Evolutionary conservation across 2,113 vertebrate genomes (phyloP).

Genomic region (Paracanthobrama guichenoti): DNA sequence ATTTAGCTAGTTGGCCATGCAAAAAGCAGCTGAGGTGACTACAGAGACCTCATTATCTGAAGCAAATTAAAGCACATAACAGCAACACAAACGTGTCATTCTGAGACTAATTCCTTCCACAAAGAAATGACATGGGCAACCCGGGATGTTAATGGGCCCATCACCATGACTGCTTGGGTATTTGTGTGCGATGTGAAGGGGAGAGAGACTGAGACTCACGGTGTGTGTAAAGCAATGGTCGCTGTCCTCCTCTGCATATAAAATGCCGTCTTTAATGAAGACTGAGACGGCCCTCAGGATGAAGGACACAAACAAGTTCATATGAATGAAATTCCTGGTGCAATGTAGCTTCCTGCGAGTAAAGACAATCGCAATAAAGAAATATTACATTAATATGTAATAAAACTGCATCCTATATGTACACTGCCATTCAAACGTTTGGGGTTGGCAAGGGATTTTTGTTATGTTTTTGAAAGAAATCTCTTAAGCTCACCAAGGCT

Average conservation of each 20-base stretch:
- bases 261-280: constrained; percentile 95
- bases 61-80: constrained; percentile 28
- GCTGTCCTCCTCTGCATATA: constrained; percentile 90
- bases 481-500: neutral
- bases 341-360: constrained; percentile 92
- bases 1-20: constrained; percentile 12
- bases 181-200: constrained; percentile 8
- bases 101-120: constrained; percentile 35
- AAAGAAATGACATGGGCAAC: constrained; percentile 24
- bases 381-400: neutral
- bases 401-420: neutral
- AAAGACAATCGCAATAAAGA: constrained; percentile 10
- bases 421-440: neutral
- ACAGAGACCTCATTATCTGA: constrained; percentile 41
- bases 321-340: constrained; percentile 97
- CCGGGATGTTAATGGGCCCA: constrained; percentile 31
- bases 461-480: neutral
- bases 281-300: constrained; percentile 95
- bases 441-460: neutral
- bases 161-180: constrained; percentile 24
- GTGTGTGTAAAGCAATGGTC: constrained; percentile 89
- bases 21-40: constrained; percentile 26
- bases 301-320: constrained; percentile 98
- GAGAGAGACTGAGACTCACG: constrained; percentile 66
- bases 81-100: constrained; percentile 12